Percentiles rank a stretch among this genome's conserved stretches.
phyloP scores from a whole-genome alignment of 2,113 vertebrate species.

The Collichthys lucidus region DNA sequence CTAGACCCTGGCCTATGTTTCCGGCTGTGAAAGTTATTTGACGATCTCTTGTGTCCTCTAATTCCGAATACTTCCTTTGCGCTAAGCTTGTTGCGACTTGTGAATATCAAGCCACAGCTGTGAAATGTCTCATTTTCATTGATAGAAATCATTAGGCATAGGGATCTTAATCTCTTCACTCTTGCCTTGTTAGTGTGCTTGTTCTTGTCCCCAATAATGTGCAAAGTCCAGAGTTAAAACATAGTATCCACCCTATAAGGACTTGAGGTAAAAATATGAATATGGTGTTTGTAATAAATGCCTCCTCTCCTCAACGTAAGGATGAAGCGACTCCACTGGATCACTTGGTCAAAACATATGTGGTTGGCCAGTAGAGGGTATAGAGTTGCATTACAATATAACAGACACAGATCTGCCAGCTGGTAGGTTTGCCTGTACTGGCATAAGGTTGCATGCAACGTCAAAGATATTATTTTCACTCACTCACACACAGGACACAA shows the following conservation, averaged over 20 bases:
- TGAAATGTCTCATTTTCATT: not conserved
- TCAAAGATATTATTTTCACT: slow-evolving; percentile 31
- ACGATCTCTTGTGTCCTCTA: slow-evolving; percentile 8
- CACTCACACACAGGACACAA: not conserved
- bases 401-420: slow-evolving; percentile 17
- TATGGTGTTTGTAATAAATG: slow-evolving; percentile 26
- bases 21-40: slow-evolving; percentile 12
- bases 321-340: slow-evolving; percentile 10
- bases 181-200: slow-evolving; percentile 42
- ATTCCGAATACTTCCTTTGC: slow-evolving; percentile 28
- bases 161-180: not conserved
- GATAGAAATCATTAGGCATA: not conserved
- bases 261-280: slow-evolving; percentile 41
- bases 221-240: slow-evolving; percentile 18
- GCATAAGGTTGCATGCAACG: slow-evolving; percentile 54
- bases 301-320: not conserved
- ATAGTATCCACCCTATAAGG: not conserved
- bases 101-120: slow-evolving; percentile 6
- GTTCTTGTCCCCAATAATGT: slow-evolving; percentile 1
- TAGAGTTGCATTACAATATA: slow-evolving; percentile 26
- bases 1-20: slow-evolving; percentile 22
- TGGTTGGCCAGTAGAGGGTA: slow-evolving; percentile 46
- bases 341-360: not conserved
- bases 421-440: slow-evolving; percentile 11
- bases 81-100: not conserved